phyloP scores from a whole-genome alignment of 2,113 vertebrate genomes.

The Empidonax traillii region DNA sequence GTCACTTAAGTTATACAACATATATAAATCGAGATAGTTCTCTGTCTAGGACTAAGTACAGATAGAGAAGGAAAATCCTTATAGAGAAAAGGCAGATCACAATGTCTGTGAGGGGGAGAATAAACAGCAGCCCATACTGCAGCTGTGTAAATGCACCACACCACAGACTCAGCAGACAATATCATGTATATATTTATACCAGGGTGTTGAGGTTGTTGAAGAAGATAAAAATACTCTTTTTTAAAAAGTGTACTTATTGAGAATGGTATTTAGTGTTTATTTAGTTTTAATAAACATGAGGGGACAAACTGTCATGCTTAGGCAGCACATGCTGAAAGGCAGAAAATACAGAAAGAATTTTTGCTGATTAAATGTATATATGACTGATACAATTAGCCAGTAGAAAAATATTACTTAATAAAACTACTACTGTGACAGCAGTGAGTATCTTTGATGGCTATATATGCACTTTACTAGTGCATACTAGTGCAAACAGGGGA shows the following conservation, averaged over 20 bases:
- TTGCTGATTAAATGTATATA: background rate
- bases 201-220: background rate
- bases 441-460: background rate
- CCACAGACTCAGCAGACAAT: background rate
- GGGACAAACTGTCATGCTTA: background rate
- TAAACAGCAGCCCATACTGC: background rate
- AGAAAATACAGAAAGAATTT: background rate
- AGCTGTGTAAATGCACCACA: constrained; percentile 12
- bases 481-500: background rate
- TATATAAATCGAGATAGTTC: background rate
- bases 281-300: background rate
- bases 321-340: background rate
- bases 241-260: background rate
- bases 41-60: constrained; percentile 8
- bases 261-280: background rate
- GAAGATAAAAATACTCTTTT: background rate
- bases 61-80: constrained; percentile 8
- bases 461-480: background rate
- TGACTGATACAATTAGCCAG: background rate
- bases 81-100: background rate
- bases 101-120: background rate
- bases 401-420: background rate
- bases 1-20: background rate
- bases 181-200: background rate
- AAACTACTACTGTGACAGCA: background rate